Percentiles rank a stretch among this genome's conserved stretches.
Evolutionary conservation across 2,113 vertebrate genomes (phyloP).

Genomic region (Anoura caudifer): DNA sequence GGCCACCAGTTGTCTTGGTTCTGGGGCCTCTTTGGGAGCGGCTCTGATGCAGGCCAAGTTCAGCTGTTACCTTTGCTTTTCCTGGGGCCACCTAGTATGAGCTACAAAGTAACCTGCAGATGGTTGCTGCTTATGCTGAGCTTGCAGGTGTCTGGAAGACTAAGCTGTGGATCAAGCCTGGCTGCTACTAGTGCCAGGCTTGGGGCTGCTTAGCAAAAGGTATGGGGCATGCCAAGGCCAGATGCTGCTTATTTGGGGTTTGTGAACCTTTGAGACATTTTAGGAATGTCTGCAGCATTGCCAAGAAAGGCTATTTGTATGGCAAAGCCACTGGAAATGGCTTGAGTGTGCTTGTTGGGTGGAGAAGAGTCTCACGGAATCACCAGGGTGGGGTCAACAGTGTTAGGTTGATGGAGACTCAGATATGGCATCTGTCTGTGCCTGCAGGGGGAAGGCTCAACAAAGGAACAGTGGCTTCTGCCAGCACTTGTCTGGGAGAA

Average conservation of each 20-base stretch:
- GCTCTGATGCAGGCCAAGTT: background rate
- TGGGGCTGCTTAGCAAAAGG: background rate
- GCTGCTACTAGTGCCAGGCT: background rate
- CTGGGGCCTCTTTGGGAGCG: background rate
- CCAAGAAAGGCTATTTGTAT: background rate
- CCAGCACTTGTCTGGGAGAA: background rate
- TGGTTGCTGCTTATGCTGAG: background rate
- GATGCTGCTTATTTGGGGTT: background rate
- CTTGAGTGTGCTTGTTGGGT: background rate
- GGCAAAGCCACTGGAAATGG: background rate
- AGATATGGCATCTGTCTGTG: background rate
- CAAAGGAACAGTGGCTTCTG: background rate
- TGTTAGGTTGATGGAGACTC: background rate
- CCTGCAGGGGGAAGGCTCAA: background rate
- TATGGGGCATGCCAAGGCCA: background rate
- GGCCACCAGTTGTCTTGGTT: background rate
- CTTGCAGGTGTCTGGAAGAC: background rate
- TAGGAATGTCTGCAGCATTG: background rate
- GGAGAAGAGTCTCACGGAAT: background rate
- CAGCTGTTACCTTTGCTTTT: background rate
- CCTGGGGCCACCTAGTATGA: background rate
- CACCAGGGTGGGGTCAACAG: background rate
- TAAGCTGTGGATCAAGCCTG: background rate
- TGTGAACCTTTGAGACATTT: background rate
- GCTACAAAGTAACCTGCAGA: background rate